phyloP scores from a whole-genome alignment of 2,888 invertebrate species.

The Leptopilina drosophilae region DNA sequence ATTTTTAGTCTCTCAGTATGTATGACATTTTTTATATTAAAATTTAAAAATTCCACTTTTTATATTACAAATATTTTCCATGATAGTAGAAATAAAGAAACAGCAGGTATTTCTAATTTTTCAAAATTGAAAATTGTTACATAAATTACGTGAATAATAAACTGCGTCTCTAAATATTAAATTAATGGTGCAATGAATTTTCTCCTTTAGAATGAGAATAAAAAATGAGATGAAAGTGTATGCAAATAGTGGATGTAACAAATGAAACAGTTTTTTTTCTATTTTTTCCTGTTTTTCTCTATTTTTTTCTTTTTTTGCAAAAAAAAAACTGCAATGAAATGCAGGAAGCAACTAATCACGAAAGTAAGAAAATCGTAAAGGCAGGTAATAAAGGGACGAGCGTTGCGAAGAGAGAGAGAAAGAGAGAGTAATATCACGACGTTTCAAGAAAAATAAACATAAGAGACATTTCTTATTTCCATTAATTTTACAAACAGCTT shows the following conservation, averaged over 20 bases:
- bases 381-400: not conserved
- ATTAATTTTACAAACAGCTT: conserved; percentile 2
- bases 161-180: too few relatives aligned
- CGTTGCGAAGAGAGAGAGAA: too few relatives aligned
- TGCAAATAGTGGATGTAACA: not conserved
- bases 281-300: too few relatives aligned
- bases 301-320: too few relatives aligned
- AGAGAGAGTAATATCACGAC: conserved; percentile 1
- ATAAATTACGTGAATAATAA: too few relatives aligned
- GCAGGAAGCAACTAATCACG: not conserved
- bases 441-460: not conserved
- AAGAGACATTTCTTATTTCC: not conserved
- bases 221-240: not conserved
- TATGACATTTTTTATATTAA: not conserved
- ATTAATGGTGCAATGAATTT: too few relatives aligned
- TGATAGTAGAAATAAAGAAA: too few relatives aligned
- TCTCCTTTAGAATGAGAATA: too few relatives aligned
- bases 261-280: not conserved
- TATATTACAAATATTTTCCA: too few relatives aligned
- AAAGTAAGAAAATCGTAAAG: conserved; percentile 6
- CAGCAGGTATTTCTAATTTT: too few relatives aligned
- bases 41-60: not conserved
- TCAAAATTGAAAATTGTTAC: too few relatives aligned
- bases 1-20: too few relatives aligned
- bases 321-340: conserved; percentile 19